A percentile compares a stretch with the other conserved stretches of the same genome.
Evolutionary conservation across 2,888 invertebrate genomes (phyloP).

Genomic region (Rhorus exstirpatorius): DNA sequence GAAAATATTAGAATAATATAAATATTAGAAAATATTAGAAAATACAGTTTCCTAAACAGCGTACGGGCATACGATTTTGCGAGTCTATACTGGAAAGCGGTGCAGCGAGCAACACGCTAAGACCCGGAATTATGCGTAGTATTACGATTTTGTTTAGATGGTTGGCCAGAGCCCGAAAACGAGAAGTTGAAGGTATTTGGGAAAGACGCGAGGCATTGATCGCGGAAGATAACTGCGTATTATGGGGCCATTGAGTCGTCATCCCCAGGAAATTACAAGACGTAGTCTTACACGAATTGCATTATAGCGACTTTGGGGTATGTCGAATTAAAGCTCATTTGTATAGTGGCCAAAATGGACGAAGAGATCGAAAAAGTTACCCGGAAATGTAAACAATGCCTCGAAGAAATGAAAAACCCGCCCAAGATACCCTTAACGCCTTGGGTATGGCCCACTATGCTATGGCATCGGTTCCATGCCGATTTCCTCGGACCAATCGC

Average conservation of each 20-base stretch:
- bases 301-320: no score
- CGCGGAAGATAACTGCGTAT: constrained; percentile 39
- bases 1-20: no score
- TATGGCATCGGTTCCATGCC: no score
- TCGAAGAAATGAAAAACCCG: no score
- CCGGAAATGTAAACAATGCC: no score
- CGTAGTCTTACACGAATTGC: no score
- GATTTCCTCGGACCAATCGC: no score
- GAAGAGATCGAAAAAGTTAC: no score
- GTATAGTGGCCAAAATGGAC: background rate
- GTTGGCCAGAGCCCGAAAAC: constrained; percentile 38
- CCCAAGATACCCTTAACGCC: no score
- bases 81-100: constrained; percentile 21
- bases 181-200: constrained; percentile 1
- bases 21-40: background rate
- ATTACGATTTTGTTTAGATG: constrained; percentile 19
- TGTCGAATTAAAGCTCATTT: no score
- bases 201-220: constrained; percentile 26
- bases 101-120: constrained; percentile 22
- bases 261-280: background rate
- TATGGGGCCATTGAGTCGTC: constrained; percentile 56
- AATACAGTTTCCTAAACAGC: background rate
- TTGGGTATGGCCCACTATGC: no score
- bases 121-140: constrained; percentile 22
- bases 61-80: constrained; percentile 31